These are phyloP conservation scores for Scaptomyza montana DNA, from an alignment of 1,140 invertebrate species.

Conservation along the genomic window DNA sequence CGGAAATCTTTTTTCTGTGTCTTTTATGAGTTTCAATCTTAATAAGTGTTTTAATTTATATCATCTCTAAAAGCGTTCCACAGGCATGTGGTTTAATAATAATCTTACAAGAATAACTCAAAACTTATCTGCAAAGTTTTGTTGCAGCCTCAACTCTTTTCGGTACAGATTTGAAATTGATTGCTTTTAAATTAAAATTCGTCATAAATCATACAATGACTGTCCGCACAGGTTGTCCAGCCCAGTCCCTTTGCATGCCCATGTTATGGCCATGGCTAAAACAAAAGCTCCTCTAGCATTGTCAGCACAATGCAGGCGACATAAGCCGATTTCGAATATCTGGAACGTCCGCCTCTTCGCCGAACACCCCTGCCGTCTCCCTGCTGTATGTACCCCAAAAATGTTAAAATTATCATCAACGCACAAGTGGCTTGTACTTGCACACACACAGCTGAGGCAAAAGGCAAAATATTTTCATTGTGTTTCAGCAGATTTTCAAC, in stretches of 20 bases:
- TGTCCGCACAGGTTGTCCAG: slow-evolving; percentile 28
- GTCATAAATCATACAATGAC: slow-evolving; percentile 67
- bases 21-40: no score
- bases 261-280: slow-evolving; percentile 23
- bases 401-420: slow-evolving; percentile 79
- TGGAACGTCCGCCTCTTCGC: slow-evolving; percentile 27
- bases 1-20: no score
- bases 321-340: slow-evolving; percentile 81
- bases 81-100: neutral
- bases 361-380: neutral
- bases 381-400: slow-evolving; percentile 38
- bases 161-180: slow-evolving; percentile 62
- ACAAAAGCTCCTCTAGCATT: slow-evolving; percentile 65
- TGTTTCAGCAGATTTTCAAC: slow-evolving; percentile 80
- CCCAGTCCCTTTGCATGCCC: slow-evolving; percentile 2
- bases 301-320: slow-evolving; percentile 79
- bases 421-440: slow-evolving; percentile 81
- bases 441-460: slow-evolving; percentile 12
- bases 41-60: neutral
- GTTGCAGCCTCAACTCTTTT: slow-evolving; percentile 49
- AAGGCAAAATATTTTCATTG: slow-evolving; percentile 81
- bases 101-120: neutral
- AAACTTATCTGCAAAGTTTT: slow-evolving; percentile 23
- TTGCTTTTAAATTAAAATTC: slow-evolving; percentile 75
- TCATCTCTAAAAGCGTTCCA: neutral